phyloP scores from a whole-genome alignment of 2,888 invertebrate species.

The Dryococelus australis region DNA sequence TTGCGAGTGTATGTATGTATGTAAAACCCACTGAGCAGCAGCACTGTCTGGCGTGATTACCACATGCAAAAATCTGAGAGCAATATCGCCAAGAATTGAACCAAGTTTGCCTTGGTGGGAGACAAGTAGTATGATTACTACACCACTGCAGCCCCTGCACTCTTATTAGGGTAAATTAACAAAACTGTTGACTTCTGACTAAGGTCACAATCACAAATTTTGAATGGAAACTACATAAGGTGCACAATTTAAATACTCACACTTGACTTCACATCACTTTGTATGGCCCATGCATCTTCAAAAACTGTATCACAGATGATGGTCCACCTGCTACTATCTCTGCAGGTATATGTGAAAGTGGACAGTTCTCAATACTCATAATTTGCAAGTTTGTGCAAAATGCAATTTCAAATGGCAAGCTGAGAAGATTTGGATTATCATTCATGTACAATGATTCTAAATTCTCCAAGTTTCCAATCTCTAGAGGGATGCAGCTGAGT shows the following conservation, averaged over 20 bases:
- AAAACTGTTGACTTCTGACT: no score
- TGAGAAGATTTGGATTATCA: conserved; percentile 95
- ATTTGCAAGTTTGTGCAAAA: conserved; percentile 97
- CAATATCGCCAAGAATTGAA: no score
- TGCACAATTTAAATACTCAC: not conserved
- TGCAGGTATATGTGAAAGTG: conserved; percentile 93
- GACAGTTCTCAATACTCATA: conserved; percentile 99
- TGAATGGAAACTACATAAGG: not conserved
- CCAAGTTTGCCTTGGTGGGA: no score
- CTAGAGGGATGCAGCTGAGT: conserved; percentile 91
- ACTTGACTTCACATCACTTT: conserved; percentile 75
- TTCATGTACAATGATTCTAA: conserved; percentile 97
- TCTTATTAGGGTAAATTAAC: no score
- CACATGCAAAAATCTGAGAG: no score
- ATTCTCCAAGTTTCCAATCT: conserved; percentile 95
- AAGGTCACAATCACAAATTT: no score
- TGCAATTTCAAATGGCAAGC: conserved; percentile 96
- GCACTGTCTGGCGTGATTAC: no score
- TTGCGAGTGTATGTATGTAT: no score
- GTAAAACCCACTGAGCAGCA: no score
- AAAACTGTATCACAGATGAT: conserved; percentile 95
- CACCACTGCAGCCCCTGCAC: no score
- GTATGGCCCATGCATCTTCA: conserved; percentile 90
- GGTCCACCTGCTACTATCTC: conserved; percentile 98
- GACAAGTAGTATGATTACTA: no score